Base-by-base conservation (phyloP, 2,888 invertebrate genomes). In the Carcina quercana region DNA sequence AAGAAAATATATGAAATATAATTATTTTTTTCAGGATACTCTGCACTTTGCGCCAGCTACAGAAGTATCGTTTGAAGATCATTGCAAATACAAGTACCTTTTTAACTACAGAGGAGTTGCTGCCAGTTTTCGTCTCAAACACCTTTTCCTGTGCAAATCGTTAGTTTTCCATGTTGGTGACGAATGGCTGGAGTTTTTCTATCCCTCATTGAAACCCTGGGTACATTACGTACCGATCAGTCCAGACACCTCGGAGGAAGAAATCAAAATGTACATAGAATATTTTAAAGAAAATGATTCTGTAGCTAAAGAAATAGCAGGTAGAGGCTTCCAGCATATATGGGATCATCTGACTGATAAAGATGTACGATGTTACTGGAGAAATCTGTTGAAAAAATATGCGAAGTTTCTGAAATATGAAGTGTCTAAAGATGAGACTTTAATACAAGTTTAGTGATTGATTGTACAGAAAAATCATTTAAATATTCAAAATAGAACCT, bases 21-120 rank as follows among this genome's bases (percentile, higher is more conserved):
- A 15, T n/a, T 8, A 21, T 15, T 39, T 19, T 35, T 64, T 72
- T 53, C 60, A 95, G 90, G 98, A 98, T 59, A 98, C 97, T 0
- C 83, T 98, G 6, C 86, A 92, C 57, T 89, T 87, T 8, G 86
- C 91, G 13, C 94, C 98, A 28, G 97, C 97, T 0, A 56, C 86
- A 34, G 97, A 97, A 80, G 91, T 96, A 0, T 87, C 92, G 1
- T 89, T 98, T 46, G 95, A 95, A 76, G 91, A 94, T 7, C 98
- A 98, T 67, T 98, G 98, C 72, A 88, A 89, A 68, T 97, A 91
- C 72, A 96, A 95, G 70, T 98, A 95, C 68, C 84, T 98, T 22
- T 97, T 98, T 63, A 98, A 98, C 82, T 98, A 95, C 63, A 89
- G 97, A 44, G 98, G 98, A 2, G 97, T 98, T 0, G 97, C 98